Conservation (phyloP, 2,888 invertebrate species). For the Monochamus alternatus region DNA sequence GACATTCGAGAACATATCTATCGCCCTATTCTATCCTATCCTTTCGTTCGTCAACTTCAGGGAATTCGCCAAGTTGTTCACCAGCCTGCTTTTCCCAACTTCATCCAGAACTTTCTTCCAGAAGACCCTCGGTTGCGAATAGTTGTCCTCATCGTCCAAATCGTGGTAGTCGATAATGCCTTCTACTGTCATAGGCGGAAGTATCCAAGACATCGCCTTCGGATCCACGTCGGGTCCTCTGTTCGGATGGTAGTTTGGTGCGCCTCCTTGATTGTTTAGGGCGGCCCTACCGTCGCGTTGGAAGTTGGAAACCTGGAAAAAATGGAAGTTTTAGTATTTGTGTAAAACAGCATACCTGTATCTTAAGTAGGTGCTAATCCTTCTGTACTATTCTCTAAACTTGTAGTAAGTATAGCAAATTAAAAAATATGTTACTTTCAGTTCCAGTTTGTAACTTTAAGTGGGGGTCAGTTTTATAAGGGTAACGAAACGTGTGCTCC, state of each 20-base stretch:
- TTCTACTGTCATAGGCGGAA: conserved; percentile 74
- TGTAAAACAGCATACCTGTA: not conserved
- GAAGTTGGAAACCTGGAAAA: conserved; percentile 78
- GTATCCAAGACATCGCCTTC: conserved; percentile 73
- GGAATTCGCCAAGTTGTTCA: conserved; percentile 84
- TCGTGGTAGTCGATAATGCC: conserved; percentile 87
- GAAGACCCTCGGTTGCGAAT: conserved; percentile 84
- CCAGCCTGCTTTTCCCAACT: conserved; percentile 80
- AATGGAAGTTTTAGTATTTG: not conserved
- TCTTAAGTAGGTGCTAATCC: too few species aligned
- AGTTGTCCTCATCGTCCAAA: conserved; percentile 88
- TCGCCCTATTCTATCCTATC: conserved; percentile 87
- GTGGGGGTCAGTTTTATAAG: too few species aligned
- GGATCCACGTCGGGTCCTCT: conserved; percentile 85
- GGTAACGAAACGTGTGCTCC: too few species aligned
- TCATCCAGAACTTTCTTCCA: conserved; percentile 85
- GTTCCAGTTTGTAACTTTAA: too few species aligned
- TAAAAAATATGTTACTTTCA: too few species aligned
- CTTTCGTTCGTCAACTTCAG: conserved; percentile 83
- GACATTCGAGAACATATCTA: conserved; percentile 85
- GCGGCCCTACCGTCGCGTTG: conserved; percentile 90
- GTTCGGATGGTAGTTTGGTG: conserved; percentile 96
- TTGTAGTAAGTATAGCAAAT: too few species aligned
- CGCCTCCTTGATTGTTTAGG: conserved; percentile 85
- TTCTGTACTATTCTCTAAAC: too few species aligned